phyloP scores from a whole-genome alignment of 2,888 invertebrate species.

The Eupeodes luniger region DNA sequence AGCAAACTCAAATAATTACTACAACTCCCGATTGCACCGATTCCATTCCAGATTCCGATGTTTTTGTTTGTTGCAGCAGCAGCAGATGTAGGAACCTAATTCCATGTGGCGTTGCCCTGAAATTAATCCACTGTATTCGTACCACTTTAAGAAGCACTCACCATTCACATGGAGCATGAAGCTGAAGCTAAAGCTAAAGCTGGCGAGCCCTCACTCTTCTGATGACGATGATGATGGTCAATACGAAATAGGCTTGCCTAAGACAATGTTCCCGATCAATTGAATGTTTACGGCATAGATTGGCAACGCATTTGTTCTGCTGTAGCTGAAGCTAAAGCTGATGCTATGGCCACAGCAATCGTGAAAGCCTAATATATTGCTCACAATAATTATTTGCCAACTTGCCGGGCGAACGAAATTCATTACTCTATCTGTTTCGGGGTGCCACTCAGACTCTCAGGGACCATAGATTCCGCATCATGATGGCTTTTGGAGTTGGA shows the following conservation, averaged over 20 bases:
- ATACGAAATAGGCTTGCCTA: constrained; percentile 65
- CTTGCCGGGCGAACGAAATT: constrained; percentile 56
- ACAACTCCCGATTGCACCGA: constrained; percentile 70
- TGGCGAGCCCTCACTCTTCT: background rate
- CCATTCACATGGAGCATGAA: background rate
- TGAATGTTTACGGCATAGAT: constrained; percentile 74
- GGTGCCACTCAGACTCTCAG: constrained; percentile 34
- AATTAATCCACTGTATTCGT: constrained; percentile 55
- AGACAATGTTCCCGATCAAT: constrained; percentile 74
- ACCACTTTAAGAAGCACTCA: constrained; percentile 24
- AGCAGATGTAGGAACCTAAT: constrained; percentile 45
- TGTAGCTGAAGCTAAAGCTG: background rate
- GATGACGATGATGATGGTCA: constrained; percentile 2
- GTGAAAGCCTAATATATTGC: constrained; percentile 73
- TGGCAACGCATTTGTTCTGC: constrained; percentile 73
- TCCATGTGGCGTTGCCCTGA: constrained; percentile 67
- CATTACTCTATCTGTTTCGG: constrained; percentile 72
- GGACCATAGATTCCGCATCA: constrained; percentile 35
- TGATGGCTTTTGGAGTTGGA: constrained; percentile 18
- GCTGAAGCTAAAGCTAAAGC: too few species aligned
- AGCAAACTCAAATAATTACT: constrained; percentile 70
- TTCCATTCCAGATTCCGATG: constrained; percentile 71
- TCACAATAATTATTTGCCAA: constrained; percentile 75
- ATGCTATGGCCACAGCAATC: constrained; percentile 46
- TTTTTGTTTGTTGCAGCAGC: constrained; percentile 19